These are phyloP conservation scores for Casuarius casuarius DNA, from an alignment of 2,113 vertebrate genomes.

Conservation along the genomic window DNA sequence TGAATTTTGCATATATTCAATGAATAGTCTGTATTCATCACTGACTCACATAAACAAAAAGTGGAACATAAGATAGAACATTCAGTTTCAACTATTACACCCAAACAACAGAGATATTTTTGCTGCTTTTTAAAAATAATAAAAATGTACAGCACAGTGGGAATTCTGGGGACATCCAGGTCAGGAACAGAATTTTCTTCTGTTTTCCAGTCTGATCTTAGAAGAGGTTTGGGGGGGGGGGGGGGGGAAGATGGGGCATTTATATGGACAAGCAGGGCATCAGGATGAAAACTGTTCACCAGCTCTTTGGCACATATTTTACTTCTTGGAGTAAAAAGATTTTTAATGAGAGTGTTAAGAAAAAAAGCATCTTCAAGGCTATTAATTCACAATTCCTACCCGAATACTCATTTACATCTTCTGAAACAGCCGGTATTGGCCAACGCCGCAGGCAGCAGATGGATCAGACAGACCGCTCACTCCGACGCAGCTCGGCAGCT, in stretches of 20 bases:
- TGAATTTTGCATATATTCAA: constrained; percentile 44
- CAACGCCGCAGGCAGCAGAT: not conserved
- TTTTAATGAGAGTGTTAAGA: accelerated
- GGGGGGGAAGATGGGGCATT: not conserved
- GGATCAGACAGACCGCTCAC: not conserved
- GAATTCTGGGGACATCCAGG: not conserved
- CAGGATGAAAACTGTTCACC: not conserved
- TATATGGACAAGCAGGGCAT: not conserved
- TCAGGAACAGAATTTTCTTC: not conserved
- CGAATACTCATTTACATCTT: not conserved
- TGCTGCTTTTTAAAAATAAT: not conserved
- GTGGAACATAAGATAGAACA: constrained; percentile 1
- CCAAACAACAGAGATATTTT: not conserved
- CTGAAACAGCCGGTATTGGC: not conserved
- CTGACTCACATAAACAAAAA: constrained; percentile 7
- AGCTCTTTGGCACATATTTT: not conserved
- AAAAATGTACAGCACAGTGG: not conserved
- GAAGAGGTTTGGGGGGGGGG: not conserved
- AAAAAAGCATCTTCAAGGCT: not conserved
- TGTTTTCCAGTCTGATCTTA: not conserved
- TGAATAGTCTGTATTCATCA: not conserved
- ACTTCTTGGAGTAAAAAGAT: not conserved
- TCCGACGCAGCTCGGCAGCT: not conserved
- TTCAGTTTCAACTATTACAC: not conserved
- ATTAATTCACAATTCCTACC: not conserved